Percentiles rank a stretch among this genome's conserved stretches.
Conservation (phyloP, 2,113 vertebrate genomes). For the Spizaetus ornatus region DNA sequence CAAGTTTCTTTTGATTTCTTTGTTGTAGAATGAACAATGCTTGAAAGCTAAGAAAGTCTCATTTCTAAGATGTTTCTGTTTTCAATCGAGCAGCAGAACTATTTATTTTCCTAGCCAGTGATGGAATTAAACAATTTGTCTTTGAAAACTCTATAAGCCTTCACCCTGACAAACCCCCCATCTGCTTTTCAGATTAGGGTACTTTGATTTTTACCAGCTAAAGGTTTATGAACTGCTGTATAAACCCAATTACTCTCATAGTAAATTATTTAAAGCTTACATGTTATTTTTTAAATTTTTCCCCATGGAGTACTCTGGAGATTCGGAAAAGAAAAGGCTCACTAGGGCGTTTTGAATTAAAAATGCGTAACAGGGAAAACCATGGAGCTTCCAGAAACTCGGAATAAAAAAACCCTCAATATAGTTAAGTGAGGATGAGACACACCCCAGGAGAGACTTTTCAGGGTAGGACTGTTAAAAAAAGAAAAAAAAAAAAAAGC, state of each 20-base stretch:
- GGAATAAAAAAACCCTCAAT: background rate
- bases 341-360: slow-evolving; percentile 7
- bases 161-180: slow-evolving; percentile 54
- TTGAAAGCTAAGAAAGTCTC: slow-evolving; percentile 57
- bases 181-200: slow-evolving; percentile 74
- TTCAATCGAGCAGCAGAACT: slow-evolving; percentile 59
- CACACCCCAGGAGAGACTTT: background rate
- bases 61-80: slow-evolving; percentile 65
- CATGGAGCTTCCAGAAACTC: slow-evolving; percentile 3
- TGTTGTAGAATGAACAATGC: slow-evolving; percentile 32
- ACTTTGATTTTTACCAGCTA: slow-evolving; percentile 76
- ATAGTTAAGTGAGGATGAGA: background rate
- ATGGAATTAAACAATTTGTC: slow-evolving; percentile 74
- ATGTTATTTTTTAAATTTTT: slow-evolving; percentile 58
- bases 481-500: background rate
- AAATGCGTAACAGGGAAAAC: background rate
- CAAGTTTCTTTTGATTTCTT: slow-evolving; percentile 60
- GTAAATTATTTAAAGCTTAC: slow-evolving; percentile 74
- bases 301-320: slow-evolving; percentile 28
- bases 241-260: slow-evolving; percentile 69
- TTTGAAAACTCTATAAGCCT: slow-evolving; percentile 70
- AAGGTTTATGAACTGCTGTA: slow-evolving; percentile 71
- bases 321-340: slow-evolving; percentile 30
- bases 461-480: background rate
- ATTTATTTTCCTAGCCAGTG: slow-evolving; percentile 72